Conservation (phyloP, 35 echinoderm and acorn worm genomes). For the Ophiothrix spiculata region DNA sequence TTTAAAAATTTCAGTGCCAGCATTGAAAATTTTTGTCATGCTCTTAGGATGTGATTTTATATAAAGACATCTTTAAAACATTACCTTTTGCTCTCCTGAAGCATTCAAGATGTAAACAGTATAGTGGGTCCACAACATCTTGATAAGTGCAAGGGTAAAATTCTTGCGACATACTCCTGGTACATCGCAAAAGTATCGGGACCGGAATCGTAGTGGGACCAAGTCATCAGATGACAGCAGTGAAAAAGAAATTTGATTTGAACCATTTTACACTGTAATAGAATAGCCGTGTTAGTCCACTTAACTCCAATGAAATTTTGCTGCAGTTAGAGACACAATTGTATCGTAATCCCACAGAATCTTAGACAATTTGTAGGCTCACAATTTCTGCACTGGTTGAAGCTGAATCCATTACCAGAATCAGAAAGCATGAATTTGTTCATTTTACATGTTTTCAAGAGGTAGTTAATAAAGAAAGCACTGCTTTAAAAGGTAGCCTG, state of each 20-base stretch:
- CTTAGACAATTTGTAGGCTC: not conserved
- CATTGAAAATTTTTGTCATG: too few relatives aligned
- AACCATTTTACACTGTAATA: not conserved
- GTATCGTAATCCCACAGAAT: not conserved
- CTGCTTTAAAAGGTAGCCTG: not conserved
- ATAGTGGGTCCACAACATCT: too few relatives aligned
- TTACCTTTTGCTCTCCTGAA: too few relatives aligned
- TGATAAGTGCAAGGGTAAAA: too few relatives aligned
- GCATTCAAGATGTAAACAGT: too few relatives aligned
- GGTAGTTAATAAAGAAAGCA: not conserved
- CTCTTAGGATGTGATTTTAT: too few relatives aligned
- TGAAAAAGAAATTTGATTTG: not conserved
- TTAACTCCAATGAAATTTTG: not conserved
- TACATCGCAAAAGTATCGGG: too few relatives aligned
- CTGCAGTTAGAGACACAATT: not conserved
- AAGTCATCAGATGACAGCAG: not conserved
- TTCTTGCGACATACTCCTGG: too few relatives aligned
- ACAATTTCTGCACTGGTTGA: not conserved
- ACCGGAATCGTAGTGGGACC: not conserved
- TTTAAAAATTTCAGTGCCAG: too few relatives aligned
- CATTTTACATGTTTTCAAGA: slow-evolving; percentile 1
- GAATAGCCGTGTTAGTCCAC: not conserved
- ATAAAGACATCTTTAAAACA: too few relatives aligned
- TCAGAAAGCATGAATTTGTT: not conserved
- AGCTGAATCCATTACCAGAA: not conserved